These are phyloP conservation scores for Siniperca obscura DNA, from an alignment of 2,797 vertebrate species.

Conservation along the genomic window DNA sequence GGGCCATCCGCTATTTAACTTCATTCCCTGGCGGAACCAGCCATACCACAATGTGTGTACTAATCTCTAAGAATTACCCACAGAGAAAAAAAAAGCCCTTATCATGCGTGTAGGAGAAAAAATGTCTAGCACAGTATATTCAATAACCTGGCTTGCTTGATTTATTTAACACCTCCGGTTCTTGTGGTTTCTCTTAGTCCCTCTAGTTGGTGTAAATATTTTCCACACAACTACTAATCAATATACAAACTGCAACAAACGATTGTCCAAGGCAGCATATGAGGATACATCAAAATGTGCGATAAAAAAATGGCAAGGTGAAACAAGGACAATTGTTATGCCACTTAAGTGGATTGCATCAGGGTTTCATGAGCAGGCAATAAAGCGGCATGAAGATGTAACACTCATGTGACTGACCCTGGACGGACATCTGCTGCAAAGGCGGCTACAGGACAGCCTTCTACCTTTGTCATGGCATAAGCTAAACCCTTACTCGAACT, in stretches of 20 bases:
- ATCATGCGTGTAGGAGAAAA: slow-evolving; percentile 15
- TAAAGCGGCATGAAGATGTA: slow-evolving; percentile 73
- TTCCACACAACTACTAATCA: slow-evolving; percentile 13
- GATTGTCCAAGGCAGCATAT: background rate
- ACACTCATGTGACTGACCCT: slow-evolving; percentile 56
- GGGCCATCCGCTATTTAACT: slow-evolving; percentile 60
- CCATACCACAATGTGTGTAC: slow-evolving; percentile 40
- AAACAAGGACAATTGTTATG: slow-evolving; percentile 60
- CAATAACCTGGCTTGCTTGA: slow-evolving; percentile 32
- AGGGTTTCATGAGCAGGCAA: slow-evolving; percentile 62
- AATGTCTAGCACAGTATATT: slow-evolving; percentile 25
- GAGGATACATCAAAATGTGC: slow-evolving; percentile 20
- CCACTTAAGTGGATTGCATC: slow-evolving; percentile 56
- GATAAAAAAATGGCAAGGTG: slow-evolving; percentile 64
- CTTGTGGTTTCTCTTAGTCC: slow-evolving; percentile 10
- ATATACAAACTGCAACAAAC: slow-evolving; percentile 28
- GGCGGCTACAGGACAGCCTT: slow-evolving; percentile 29
- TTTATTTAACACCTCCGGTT: slow-evolving; percentile 17
- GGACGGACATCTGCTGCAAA: slow-evolving; percentile 64
- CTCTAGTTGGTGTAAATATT: background rate
- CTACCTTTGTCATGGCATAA: background rate
- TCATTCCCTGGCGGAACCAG: slow-evolving; percentile 54
- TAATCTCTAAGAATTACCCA: slow-evolving; percentile 46
- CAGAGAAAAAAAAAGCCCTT: slow-evolving; percentile 15
- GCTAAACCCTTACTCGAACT: slow-evolving; percentile 18